Evolutionary conservation across 2,888 invertebrate genomes (phyloP), one percentile per base, ranked within the genome.

Genomic region (Drosophila multiciliata): DNA sequence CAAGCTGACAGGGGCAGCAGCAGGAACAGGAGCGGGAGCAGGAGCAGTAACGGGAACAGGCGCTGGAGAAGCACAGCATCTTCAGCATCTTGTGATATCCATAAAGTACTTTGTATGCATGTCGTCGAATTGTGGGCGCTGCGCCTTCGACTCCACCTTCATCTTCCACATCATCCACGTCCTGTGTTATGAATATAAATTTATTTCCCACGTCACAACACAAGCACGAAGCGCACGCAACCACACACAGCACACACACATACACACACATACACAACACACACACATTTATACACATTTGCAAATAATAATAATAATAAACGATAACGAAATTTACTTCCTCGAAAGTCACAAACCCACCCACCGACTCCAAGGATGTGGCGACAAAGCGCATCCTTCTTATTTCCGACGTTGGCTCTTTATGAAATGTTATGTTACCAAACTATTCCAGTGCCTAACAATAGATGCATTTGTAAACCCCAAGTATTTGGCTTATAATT

Each of bases 241-340:
- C 26, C 60, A 23, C 29, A 15, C 32, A 42, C 23, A 32, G 20
- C 45, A 75, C 83, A 83, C 75, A 74, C 73, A 73, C 81, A 74
- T 48, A 69, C 66, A 35, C 17, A 3, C n/a, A 8, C 48, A 17
- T 7, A 32, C 63, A 35, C 67, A 49, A 17, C 20, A 57, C 4
- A 12, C 20, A 20, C 8, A 23, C 15, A 26, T 12, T 17, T 45
- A 82, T 70, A 87, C 78, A 87, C 72, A 87, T 82, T 84, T 80
- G 84, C 84, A 82, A 80, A 82, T 89, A 87, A 89, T 90, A 90
- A 87, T 88, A 89, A 86, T 89, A 85, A 89, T 84, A 89, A 89
- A 89, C 90, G 88, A 85, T 89, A 85, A 90, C 86, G 79, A 86
- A 86, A 86, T 86, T 87, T 86, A 88, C 88, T 86, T 90, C 83